phyloP scores from a whole-genome alignment of 1,140 invertebrate species.

The Eupeodes corollae region DNA sequence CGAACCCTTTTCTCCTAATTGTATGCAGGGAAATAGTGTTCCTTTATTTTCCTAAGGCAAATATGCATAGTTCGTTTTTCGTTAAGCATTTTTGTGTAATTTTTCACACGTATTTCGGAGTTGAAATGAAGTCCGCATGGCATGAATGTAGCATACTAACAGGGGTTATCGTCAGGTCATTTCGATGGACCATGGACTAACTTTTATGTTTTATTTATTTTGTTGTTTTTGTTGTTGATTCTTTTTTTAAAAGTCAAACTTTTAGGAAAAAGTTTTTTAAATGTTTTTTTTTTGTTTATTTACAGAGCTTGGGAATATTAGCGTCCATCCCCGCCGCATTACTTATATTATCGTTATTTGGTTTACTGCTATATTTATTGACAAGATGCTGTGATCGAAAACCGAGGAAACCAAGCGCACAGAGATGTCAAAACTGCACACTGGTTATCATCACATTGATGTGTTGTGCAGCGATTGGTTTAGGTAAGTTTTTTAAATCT shows the following conservation, averaged over 20 bases:
- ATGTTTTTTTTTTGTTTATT: conserved; percentile 1
- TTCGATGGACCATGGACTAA: too few species aligned
- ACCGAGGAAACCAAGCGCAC: conserved; percentile 61
- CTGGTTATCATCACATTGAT: conserved; percentile 72
- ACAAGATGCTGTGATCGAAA: conserved; percentile 88
- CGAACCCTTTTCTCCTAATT: too few species aligned
- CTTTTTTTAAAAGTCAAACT: neutral
- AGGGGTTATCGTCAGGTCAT: too few species aligned
- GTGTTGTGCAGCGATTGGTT: conserved; percentile 63
- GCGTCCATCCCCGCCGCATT: conserved; percentile 81
- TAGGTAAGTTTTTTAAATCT: conserved; percentile 29
- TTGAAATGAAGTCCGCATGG: too few species aligned
- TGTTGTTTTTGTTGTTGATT: neutral
- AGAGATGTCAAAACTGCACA: conserved; percentile 60
- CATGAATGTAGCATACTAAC: too few species aligned
- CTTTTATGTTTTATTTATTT: too few species aligned
- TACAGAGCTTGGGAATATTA: conserved; percentile 78
- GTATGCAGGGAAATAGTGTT: too few species aligned
- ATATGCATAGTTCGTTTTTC: too few species aligned
- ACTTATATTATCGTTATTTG: conserved; percentile 75
- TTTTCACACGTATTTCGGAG: too few species aligned
- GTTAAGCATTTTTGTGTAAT: too few species aligned
- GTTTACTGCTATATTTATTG: conserved; percentile 79
- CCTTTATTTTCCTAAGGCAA: too few species aligned
- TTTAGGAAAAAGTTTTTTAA: neutral